These are phyloP conservation scores for Parascotia fuliginaria DNA, from an alignment of 2,888 invertebrate species.

Conservation along the genomic window DNA sequence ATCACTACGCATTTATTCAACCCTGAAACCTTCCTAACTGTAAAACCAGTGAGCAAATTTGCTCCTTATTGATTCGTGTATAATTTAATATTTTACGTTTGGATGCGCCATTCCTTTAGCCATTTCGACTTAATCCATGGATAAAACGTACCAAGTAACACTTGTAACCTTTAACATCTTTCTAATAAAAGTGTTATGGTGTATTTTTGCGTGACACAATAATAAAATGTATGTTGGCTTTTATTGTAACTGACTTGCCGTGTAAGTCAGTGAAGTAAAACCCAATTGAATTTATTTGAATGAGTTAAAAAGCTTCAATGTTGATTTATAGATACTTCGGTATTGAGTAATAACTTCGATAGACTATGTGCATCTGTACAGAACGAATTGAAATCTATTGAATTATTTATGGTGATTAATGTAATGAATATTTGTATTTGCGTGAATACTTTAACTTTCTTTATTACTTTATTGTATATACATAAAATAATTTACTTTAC, in stretches of 20 bases:
- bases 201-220: constrained; percentile 3
- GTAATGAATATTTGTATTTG: no score
- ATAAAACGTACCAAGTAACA: constrained; percentile 14
- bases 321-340: constrained; percentile 28
- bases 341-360: no score
- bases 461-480: no score
- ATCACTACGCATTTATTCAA: constrained; percentile 34
- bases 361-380: no score
- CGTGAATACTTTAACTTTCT: no score
- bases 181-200: not conserved
- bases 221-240: constrained; percentile 3
- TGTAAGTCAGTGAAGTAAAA: constrained; percentile 40
- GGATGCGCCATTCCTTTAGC: constrained; percentile 39
- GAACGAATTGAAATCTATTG: no score
- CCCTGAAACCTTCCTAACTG: constrained; percentile 38
- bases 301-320: constrained; percentile 31
- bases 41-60: constrained; percentile 35
- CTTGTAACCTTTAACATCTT: not conserved
- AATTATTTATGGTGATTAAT: no score
- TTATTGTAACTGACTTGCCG: constrained; percentile 27
- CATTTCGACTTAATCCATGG: constrained; percentile 38
- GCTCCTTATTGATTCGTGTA: constrained; percentile 51
- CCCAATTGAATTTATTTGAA: constrained; percentile 45
- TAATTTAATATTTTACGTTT: constrained; percentile 58
- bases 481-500: no score